These are phyloP conservation scores for Eulithis testata DNA, from an alignment of 2,888 invertebrate genomes.

Conservation along the genomic window DNA sequence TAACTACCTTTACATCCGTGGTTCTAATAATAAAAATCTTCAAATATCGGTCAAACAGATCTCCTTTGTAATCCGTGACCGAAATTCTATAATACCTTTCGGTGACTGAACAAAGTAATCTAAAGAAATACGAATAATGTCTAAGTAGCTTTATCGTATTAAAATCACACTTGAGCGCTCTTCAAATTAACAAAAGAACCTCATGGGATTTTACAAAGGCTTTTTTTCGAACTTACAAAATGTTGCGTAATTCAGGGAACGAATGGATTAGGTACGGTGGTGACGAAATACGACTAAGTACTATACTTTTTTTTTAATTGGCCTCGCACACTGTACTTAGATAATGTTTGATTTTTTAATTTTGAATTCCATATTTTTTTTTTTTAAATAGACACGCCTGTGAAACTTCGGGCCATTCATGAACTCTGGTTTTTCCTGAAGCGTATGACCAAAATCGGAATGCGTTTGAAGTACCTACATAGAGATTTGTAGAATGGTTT, in stretches of 20 bases:
- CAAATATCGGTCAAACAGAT: constrained; percentile 4
- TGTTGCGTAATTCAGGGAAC: constrained; percentile 49
- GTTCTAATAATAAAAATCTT: no score
- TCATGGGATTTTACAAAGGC: constrained; percentile 22
- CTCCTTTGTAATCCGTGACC: constrained; percentile 12
- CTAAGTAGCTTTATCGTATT: constrained; percentile 60
- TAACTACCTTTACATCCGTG: no score
- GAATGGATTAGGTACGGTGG: constrained; percentile 22
- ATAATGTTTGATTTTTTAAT: constrained; percentile 9
- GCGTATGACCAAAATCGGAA: no score
- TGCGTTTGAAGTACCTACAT: no score
- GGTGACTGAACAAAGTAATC: constrained; percentile 34
- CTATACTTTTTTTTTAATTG: no score
- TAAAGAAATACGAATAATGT: constrained; percentile 35
- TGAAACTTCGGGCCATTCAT: no score
- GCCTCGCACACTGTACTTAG: no score
- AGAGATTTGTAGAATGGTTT: no score
- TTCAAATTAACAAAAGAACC: constrained; percentile 33
- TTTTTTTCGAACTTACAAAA: constrained; percentile 17
- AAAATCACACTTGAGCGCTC: constrained; percentile 56
- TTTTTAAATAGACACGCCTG: no score
- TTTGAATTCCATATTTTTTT: no score
- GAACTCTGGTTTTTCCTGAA: no score
- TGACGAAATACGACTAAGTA: constrained; percentile 14
- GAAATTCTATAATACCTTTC: constrained; percentile 20